Evolutionary conservation across 2,888 invertebrate species (phyloP).

Genomic region (Tineola bisselliella): DNA sequence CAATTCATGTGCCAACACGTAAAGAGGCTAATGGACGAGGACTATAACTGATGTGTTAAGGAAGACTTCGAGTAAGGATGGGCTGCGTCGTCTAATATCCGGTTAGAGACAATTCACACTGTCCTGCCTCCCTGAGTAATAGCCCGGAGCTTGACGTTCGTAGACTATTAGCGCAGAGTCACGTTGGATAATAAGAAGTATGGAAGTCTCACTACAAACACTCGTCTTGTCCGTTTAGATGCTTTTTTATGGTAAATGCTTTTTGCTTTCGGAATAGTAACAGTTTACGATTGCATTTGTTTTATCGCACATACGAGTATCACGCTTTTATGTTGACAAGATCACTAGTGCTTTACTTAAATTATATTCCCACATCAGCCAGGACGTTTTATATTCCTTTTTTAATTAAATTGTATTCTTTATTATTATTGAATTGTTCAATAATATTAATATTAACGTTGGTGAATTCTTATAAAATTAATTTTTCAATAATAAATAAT

Average conservation of each 20-base stretch:
- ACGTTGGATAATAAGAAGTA: neutral
- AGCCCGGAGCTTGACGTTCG: neutral
- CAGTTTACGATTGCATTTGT: neutral
- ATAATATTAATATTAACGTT: no score
- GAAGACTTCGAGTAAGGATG: constrained; percentile 5
- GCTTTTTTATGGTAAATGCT: neutral
- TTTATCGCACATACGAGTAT: neutral
- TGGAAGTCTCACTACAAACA: neutral
- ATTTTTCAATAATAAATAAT: no score
- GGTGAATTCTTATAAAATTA: no score
- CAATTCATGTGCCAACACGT: neutral
- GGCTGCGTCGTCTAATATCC: constrained; percentile 10
- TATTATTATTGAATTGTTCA: no score
- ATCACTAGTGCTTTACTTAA: no score
- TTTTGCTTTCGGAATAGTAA: neutral
- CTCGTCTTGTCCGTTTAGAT: neutral
- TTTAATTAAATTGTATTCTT: no score
- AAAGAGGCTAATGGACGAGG: constrained; percentile 7
- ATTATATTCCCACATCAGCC: no score
- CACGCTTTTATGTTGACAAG: no score
- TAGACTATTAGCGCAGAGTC: neutral
- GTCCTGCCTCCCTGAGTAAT: constrained; percentile 6
- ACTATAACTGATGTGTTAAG: constrained; percentile 8
- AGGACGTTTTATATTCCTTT: no score
- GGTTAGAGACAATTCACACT: constrained; percentile 4